Evolutionary conservation across 1,140 invertebrate genomes (phyloP).

Genomic region (Leptinotarsa texana): DNA sequence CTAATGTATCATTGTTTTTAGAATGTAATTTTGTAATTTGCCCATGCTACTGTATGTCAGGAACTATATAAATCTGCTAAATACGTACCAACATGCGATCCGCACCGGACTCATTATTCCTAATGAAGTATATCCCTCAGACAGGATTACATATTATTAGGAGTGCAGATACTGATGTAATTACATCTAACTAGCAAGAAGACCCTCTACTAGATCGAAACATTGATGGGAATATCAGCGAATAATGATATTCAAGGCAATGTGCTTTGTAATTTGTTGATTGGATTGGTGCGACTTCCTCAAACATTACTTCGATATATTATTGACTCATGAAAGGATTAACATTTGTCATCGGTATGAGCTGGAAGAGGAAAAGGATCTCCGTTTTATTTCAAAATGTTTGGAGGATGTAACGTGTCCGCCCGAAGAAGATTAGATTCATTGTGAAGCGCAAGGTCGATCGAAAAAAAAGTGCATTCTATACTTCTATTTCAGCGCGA

Average conservation of each 20-base stretch:
- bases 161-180: background rate
- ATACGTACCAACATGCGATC: background rate
- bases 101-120: background rate
- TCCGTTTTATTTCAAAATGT: no score
- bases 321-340: no score
- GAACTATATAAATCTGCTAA: background rate
- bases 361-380: no score
- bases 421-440: no score
- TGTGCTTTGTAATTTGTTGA: background rate
- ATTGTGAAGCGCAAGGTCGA: no score
- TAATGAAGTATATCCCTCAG: slow-evolving; percentile 2
- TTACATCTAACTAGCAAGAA: background rate
- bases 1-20: no score
- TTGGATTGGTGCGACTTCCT: background rate
- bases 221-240: background rate
- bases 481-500: no score
- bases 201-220: background rate
- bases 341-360: no score
- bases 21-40: background rate
- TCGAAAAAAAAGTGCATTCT: no score
- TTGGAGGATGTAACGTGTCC: no score
- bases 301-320: background rate
- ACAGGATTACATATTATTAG: background rate
- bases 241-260: background rate
- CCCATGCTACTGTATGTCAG: background rate